Conservation (phyloP, 2,888 invertebrate genomes). For the Caradrina kadenii region DNA sequence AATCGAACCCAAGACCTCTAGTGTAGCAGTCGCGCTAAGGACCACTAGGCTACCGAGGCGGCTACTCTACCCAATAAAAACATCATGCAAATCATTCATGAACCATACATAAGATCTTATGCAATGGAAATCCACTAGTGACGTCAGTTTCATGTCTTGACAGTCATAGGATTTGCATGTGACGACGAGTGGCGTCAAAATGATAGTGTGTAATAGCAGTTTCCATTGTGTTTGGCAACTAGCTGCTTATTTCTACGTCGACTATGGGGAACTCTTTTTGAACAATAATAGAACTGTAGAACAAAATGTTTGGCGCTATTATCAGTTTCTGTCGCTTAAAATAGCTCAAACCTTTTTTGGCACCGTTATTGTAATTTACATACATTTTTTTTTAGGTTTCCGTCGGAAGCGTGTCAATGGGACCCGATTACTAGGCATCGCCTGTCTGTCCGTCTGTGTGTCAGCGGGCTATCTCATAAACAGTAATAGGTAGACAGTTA, state of each 20-base stretch:
- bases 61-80: background rate
- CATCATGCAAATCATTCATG: slow-evolving; percentile 26
- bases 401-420: too few species aligned
- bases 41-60: too few species aligned
- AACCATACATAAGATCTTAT: slow-evolving; percentile 8
- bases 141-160: slow-evolving; percentile 12
- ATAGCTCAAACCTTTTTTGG: background rate
- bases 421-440: too few species aligned
- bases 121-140: slow-evolving; percentile 24
- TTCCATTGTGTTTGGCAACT: slow-evolving; percentile 47
- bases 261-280: slow-evolving; percentile 22
- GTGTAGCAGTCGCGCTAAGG: too few species aligned
- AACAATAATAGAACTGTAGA: slow-evolving; percentile 13
- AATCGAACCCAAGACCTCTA: too few species aligned
- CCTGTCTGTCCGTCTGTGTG: too few species aligned
- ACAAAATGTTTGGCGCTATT: slow-evolving; percentile 1
- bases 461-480: too few species aligned
- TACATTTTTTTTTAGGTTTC: too few species aligned
- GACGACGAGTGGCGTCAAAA: slow-evolving; percentile 47
- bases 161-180: slow-evolving; percentile 24
- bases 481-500: too few species aligned
- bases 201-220: slow-evolving; percentile 30
- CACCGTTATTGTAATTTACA: background rate
- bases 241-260: background rate
- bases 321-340: background rate